Evolutionary conservation across 1,140 invertebrate species (phyloP), one percentile per base, ranked within the genome.

Genomic region (Drosophila equinoxialis): DNA sequence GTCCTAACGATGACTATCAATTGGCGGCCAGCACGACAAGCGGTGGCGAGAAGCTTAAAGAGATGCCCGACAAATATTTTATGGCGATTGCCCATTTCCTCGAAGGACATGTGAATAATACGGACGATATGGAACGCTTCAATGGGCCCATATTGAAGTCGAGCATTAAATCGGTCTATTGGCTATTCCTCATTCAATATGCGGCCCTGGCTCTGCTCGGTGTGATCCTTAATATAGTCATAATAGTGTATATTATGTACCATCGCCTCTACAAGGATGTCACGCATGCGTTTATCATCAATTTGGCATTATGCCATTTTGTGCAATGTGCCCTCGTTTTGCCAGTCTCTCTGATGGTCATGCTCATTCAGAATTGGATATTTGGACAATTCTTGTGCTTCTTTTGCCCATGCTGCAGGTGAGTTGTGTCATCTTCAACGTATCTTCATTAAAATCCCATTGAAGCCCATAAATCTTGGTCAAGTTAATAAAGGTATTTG

Each of bases 351-450:
- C 77, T 96, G 59, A 94, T 94, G 65, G 95, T 96, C 37, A 92
- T 96, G 71, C 93, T 96, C 2, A 92, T 96, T 39, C 94, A 95
- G 76, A 96, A 96, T 87, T 96, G 95, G 95, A 93, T 96, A 51
- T 95, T 96, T 71, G 96, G 95, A 6, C 94, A 95, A 68, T 95
- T 96, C 76, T 83, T 96, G n/a, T 96, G 96, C 90, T 96, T 94
- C 79, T 95, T 96, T 78, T 96, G 54, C 95, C 96, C 0, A 96
- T 96, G 95, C 81, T 96, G 64, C 96, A 96, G 93, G 94, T 95
- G 84, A 92, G 93, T 92, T 8, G 10, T 14, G 8, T 23, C 17
- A 23, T 45, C 42, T 45, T 45, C n/a, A 4, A 13, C 37, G 37
- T 13, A 45, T 17, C 14, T 48, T 3, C 45, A 20, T 17, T 8